These are phyloP conservation scores for Elephantulus edwardii DNA, from an alignment of 2,113 vertebrate genomes.

Conservation along the genomic window DNA sequence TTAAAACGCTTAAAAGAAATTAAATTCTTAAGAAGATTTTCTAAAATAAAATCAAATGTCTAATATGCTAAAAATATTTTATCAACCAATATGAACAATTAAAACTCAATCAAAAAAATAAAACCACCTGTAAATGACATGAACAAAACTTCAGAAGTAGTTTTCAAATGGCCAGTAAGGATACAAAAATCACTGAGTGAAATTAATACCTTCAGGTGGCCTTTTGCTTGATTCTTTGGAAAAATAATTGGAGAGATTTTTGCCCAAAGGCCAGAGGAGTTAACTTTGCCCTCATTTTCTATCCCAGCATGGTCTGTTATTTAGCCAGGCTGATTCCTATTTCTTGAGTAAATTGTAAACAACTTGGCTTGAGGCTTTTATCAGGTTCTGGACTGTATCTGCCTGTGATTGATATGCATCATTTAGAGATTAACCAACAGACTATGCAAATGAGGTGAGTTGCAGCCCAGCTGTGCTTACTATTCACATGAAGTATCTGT, in stretches of 20 bases:
- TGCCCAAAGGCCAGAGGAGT: neutral
- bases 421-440: neutral
- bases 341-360: neutral
- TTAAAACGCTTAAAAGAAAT: slow-evolving; percentile 48
- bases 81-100: slow-evolving; percentile 21
- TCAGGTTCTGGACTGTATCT: neutral
- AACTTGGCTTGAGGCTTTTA: neutral
- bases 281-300: neutral
- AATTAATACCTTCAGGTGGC: neutral
- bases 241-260: neutral
- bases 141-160: slow-evolving; percentile 32
- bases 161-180: no score
- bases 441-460: neutral
- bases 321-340: neutral
- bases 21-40: slow-evolving; percentile 55
- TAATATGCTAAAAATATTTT: slow-evolving; percentile 25
- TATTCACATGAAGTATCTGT: neutral
- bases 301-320: neutral
- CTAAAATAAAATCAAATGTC: slow-evolving; percentile 38
- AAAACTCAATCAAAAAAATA: slow-evolving; percentile 14
- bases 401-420: neutral
- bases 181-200: neutral
- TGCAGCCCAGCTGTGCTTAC: neutral
- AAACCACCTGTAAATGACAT: neutral
- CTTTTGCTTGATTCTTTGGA: neutral